These are phyloP conservation scores for Drosophila bocqueti DNA, from an alignment of 1,140 invertebrate species.

Conservation along the genomic window DNA sequence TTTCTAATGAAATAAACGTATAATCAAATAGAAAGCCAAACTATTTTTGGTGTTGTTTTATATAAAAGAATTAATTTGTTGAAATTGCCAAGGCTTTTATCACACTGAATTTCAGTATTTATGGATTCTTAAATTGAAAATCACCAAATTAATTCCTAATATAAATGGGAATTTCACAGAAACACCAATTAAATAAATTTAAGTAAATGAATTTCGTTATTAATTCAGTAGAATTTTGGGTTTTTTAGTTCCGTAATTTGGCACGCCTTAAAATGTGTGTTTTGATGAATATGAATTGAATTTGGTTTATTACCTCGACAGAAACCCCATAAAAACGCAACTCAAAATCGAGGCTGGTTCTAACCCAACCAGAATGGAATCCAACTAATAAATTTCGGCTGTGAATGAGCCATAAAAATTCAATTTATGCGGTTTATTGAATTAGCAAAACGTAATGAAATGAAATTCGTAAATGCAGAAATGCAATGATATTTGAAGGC, in stretches of 20 bases:
- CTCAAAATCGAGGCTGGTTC: slow-evolving; percentile 19
- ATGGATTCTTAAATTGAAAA: neutral
- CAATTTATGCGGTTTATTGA: slow-evolving; percentile 53
- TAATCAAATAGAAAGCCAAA: neutral
- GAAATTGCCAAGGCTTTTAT: slow-evolving; percentile 11
- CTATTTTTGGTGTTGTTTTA: neutral
- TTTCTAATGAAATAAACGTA: neutral
- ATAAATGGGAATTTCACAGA: slow-evolving; percentile 6
- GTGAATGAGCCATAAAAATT: slow-evolving; percentile 45
- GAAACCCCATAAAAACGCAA: slow-evolving; percentile 27
- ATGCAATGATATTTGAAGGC: slow-evolving; percentile 31
- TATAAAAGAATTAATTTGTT: slow-evolving; percentile 8
- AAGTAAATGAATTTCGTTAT: slow-evolving; percentile 20
- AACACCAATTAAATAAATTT: neutral
- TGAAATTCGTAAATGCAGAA: slow-evolving; percentile 41
- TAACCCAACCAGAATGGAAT: slow-evolving; percentile 34
- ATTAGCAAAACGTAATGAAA: slow-evolving; percentile 45
- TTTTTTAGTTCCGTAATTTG: slow-evolving; percentile 12
- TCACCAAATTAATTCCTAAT: neutral
- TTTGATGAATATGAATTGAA: slow-evolving; percentile 54
- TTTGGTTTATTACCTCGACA: slow-evolving; percentile 32
- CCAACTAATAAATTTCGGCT: slow-evolving; percentile 41
- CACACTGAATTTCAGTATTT: slow-evolving; percentile 5
- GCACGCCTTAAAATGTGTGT: slow-evolving; percentile 2
- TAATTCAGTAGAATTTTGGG: slow-evolving; percentile 7